These are phyloP conservation scores for Leucania comma DNA, from an alignment of 2,888 invertebrate species.

Conservation along the genomic window DNA sequence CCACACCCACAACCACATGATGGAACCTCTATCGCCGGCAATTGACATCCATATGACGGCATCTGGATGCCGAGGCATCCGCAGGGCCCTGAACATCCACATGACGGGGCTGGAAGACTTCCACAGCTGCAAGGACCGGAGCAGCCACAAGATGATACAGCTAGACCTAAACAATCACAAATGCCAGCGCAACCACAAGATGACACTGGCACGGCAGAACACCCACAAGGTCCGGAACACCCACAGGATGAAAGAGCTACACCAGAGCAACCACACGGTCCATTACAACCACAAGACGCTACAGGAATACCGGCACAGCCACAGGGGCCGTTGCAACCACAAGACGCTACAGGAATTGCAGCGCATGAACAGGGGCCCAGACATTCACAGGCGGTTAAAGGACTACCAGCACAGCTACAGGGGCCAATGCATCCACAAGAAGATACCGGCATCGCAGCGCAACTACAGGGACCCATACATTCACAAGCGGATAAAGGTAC, in stretches of 20 bases:
- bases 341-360: slow-evolving; percentile 1
- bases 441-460: slow-evolving; percentile 33
- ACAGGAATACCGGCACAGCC: slow-evolving; percentile 19
- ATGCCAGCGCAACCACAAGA: neutral
- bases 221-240: slow-evolving; percentile 13
- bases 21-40: slow-evolving; percentile 48
- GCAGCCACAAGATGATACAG: slow-evolving; percentile 33
- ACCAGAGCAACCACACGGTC: slow-evolving; percentile 22
- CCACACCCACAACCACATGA: slow-evolving; percentile 49
- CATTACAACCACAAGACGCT: slow-evolving; percentile 25
- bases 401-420: slow-evolving; percentile 20
- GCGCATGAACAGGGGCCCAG: slow-evolving; percentile 24
- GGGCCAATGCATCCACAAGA: slow-evolving; percentile 46
- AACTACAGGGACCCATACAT: slow-evolving; percentile 42
- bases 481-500: slow-evolving; percentile 28
- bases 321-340: slow-evolving; percentile 18
- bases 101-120: slow-evolving; percentile 41
- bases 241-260: slow-evolving; percentile 22
- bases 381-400: slow-evolving; percentile 44
- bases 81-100: slow-evolving; percentile 50
- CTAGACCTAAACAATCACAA: slow-evolving; percentile 13
- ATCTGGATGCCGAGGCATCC: slow-evolving; percentile 50
- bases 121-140: slow-evolving; percentile 33
- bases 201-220: neutral
- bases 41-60: slow-evolving; percentile 45